phyloP scores from a whole-genome alignment of 1,140 invertebrate genomes.

The Papilio polytes region DNA sequence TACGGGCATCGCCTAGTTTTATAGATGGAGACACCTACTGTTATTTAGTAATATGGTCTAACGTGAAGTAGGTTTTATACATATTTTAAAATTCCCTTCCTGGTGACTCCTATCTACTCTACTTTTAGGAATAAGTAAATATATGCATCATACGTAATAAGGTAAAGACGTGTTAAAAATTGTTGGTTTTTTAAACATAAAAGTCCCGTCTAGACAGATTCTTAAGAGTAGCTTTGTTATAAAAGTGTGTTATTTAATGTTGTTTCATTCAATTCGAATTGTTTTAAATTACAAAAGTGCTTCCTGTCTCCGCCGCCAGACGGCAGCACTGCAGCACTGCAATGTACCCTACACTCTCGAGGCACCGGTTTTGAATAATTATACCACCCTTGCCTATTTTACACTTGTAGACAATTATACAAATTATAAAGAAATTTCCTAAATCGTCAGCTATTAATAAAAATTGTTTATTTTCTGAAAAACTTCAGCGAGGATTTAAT shows the following conservation, averaged over 20 bases:
- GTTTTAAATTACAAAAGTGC: not conserved
- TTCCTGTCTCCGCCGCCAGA: not conserved
- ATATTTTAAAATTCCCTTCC: too few relatives aligned
- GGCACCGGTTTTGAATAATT: constrained; percentile 1
- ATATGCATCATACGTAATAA: too few relatives aligned
- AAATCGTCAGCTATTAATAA: not conserved
- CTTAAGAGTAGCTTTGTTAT: constrained; percentile 10
- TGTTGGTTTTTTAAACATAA: not conserved
- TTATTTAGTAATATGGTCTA: too few relatives aligned
- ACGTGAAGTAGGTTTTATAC: too few relatives aligned
- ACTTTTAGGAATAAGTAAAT: too few relatives aligned
- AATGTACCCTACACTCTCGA: not conserved
- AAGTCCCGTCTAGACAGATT: not conserved
- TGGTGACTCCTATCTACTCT: too few relatives aligned
- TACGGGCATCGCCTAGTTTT: too few relatives aligned
- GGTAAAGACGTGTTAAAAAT: not conserved
- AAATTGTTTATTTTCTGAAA: not conserved
- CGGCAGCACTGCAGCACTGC: not conserved
- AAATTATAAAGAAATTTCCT: constrained; percentile 3
- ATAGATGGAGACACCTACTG: too few relatives aligned
- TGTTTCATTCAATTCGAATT: not conserved
- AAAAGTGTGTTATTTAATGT: constrained; percentile 27
- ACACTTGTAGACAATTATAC: not conserved
- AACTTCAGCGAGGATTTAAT: too few relatives aligned
- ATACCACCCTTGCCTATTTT: not conserved